Percentiles rank a stretch among this genome's conserved stretches.
These are phyloP conservation scores for Tursiops truncatus DNA, from an alignment of 2,113 vertebrate species.

Conservation along the genomic window DNA sequence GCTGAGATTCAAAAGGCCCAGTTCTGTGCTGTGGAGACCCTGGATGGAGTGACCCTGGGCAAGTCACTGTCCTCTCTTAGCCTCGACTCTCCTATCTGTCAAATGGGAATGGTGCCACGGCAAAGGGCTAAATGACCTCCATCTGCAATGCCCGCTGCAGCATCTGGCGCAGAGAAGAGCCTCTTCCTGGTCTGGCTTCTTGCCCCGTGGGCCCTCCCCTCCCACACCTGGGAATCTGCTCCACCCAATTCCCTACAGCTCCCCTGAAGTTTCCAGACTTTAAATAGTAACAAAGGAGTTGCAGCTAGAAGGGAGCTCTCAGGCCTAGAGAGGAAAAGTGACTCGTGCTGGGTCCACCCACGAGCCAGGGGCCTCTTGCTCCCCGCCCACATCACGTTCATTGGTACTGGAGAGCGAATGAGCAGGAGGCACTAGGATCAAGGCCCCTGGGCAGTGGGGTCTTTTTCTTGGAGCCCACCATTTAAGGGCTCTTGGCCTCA, in stretches of 20 bases:
- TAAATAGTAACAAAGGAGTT: background rate
- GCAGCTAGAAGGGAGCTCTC: background rate
- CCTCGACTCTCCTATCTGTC: background rate
- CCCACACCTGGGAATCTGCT: background rate
- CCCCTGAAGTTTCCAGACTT: background rate
- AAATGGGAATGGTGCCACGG: background rate
- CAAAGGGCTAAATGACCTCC: background rate
- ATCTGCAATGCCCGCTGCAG: background rate
- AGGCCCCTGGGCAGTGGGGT: background rate
- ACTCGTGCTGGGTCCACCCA: accelerated
- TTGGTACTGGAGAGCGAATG: background rate
- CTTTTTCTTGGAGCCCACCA: background rate
- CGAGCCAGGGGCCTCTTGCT: background rate
- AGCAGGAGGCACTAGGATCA: background rate
- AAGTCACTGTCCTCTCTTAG: background rate
- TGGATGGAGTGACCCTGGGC: background rate
- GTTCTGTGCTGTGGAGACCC: background rate
- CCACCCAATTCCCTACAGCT: background rate
- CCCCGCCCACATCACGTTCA: background rate
- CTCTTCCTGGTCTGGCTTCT: background rate
- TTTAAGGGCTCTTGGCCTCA: background rate
- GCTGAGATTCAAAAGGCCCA: background rate
- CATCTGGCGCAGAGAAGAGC: background rate
- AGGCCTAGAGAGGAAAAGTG: background rate
- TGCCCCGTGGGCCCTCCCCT: background rate